These are phyloP conservation scores for Cylloceria caligata DNA, from an alignment of 2,888 invertebrate genomes.

Conservation along the genomic window DNA sequence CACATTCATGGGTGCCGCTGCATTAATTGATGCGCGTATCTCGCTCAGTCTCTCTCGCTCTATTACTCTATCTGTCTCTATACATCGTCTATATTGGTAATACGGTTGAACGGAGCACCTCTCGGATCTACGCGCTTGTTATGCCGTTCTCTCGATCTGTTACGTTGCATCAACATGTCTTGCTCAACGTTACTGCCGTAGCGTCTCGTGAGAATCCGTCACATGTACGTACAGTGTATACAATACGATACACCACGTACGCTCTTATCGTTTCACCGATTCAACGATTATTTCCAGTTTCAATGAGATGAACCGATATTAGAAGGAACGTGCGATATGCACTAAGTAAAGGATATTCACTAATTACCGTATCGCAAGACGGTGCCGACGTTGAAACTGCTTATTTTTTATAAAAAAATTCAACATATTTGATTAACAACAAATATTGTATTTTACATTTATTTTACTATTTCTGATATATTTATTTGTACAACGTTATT, in stretches of 20 bases:
- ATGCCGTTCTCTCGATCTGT: conserved; percentile 40
- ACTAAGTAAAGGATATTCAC: not conserved
- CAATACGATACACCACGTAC: conserved; percentile 38
- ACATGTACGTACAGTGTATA: conserved; percentile 73
- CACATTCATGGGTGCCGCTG: conserved; percentile 82
- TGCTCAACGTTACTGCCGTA: conserved; percentile 55
- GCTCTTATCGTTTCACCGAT: conserved; percentile 51
- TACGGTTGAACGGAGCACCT: conserved; percentile 45
- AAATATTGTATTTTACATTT: too few relatives aligned
- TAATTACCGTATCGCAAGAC: not conserved
- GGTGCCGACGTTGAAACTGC: not conserved
- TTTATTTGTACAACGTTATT: too few relatives aligned
- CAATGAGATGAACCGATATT: conserved; percentile 15
- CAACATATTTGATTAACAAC: too few relatives aligned
- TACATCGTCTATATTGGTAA: conserved; percentile 25
- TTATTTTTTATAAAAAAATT: not conserved
- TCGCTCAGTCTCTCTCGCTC: conserved; percentile 35
- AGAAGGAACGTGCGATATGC: not conserved
- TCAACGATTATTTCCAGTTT: conserved; percentile 57
- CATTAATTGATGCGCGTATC: conserved; percentile 82
- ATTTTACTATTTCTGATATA: too few relatives aligned
- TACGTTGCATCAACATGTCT: conserved; percentile 75
- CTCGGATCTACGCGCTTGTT: conserved; percentile 29
- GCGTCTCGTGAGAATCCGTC: conserved; percentile 81
- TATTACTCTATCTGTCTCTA: conserved; percentile 2